phyloP scores from a whole-genome alignment of 2,797 vertebrate species.

The Pipistrellus kuhlii region DNA sequence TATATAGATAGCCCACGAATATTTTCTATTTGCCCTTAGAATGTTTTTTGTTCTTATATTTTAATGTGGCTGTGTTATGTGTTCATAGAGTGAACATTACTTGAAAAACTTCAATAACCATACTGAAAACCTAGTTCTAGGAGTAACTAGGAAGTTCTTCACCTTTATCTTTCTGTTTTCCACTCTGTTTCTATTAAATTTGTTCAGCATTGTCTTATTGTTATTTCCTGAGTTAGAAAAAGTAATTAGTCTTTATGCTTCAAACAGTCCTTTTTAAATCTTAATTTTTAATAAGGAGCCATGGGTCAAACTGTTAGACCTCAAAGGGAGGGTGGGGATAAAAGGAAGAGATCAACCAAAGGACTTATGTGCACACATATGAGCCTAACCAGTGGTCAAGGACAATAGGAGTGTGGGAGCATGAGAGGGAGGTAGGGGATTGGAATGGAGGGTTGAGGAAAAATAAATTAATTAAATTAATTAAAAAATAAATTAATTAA shows the following conservation, averaged over 20 bases:
- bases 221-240: constrained; percentile 35
- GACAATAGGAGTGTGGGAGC: too few species aligned
- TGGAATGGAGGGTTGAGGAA: too few species aligned
- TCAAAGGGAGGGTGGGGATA: too few species aligned
- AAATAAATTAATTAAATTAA: too few species aligned
- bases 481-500: too few species aligned
- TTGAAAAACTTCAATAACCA: background rate
- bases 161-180: constrained; percentile 46
- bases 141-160: background rate
- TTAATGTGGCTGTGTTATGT: background rate
- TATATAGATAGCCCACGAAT: constrained; percentile 34
- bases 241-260: constrained; percentile 54
- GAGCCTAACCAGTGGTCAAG: too few species aligned
- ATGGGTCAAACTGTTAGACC: too few species aligned
- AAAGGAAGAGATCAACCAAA: too few species aligned
- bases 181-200: constrained; percentile 6
- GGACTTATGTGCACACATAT: too few species aligned
- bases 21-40: constrained; percentile 54
- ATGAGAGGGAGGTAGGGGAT: too few species aligned
- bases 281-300: background rate
- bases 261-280: background rate
- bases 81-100: background rate
- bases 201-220: constrained; percentile 46
- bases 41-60: constrained; percentile 46
- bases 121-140: constrained; percentile 44